These are phyloP conservation scores for Trachops cirrhosus DNA, from an alignment of 2,797 vertebrate species.

Conservation along the genomic window DNA sequence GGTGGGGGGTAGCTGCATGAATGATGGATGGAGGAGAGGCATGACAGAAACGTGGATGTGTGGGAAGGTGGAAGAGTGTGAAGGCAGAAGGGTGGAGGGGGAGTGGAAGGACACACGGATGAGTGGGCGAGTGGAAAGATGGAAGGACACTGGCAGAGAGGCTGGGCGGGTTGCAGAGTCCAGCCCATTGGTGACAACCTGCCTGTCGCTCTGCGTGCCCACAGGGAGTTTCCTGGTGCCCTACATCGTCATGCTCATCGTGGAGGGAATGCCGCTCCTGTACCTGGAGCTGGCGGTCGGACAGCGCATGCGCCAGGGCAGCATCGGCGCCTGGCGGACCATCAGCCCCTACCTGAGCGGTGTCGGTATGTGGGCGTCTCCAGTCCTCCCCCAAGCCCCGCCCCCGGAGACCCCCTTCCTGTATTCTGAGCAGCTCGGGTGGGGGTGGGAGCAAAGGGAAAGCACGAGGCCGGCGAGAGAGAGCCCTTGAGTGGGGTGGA, in stretches of 20 bases:
- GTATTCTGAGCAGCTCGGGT: not conserved
- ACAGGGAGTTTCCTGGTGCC: constrained; percentile 95
- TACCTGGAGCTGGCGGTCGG: constrained; percentile 94
- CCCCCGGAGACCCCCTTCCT: not conserved
- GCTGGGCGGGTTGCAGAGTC: accelerated
- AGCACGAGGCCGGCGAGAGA: not conserved
- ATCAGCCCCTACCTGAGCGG: constrained; percentile 94
- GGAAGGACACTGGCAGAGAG: accelerated
- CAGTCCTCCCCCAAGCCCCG: no score
- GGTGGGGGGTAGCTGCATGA: no score
- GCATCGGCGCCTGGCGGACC: constrained; percentile 91
- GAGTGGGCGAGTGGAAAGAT: not conserved
- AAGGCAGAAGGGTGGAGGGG: not conserved
- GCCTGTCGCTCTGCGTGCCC: not conserved
- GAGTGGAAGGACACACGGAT: not conserved
- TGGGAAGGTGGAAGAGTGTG: not conserved
- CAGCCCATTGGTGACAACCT: not conserved
- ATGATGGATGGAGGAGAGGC: not conserved
- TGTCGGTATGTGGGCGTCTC: constrained; percentile 85
- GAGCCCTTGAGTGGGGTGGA: not conserved
- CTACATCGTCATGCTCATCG: constrained; percentile 90
- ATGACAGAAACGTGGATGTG: not conserved
- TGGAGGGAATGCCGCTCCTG: constrained; percentile 93
- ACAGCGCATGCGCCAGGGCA: constrained; percentile 93
- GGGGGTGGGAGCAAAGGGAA: not conserved